Percentiles rank a stretch among this genome's conserved stretches.
phyloP scores from a whole-genome alignment of 92 coral and sea anemone genomes.

The Zoanthus solanderi region DNA sequence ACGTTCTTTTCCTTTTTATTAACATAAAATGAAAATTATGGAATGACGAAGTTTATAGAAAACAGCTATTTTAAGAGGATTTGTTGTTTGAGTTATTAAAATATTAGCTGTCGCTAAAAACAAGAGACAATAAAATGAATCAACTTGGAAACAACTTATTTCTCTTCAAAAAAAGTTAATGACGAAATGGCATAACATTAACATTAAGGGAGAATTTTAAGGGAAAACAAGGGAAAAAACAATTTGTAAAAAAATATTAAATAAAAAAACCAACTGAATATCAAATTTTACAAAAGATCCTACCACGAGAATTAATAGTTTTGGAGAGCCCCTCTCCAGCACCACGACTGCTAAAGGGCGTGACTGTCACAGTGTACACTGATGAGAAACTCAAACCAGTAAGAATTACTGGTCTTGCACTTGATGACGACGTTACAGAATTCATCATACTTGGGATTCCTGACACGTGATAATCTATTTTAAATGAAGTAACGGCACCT shows the following conservation, averaged over 20 bases:
- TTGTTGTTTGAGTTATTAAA: too few relatives aligned
- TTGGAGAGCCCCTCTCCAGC: conserved; percentile 18
- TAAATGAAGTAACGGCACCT: conserved; percentile 10
- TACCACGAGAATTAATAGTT: conserved; percentile 7
- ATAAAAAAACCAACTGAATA: neutral
- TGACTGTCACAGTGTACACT: conserved; percentile 2
- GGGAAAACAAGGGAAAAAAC: neutral
- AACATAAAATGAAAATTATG: too few relatives aligned
- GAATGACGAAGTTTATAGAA: too few relatives aligned
- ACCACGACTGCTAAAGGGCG: neutral
- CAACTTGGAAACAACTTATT: too few relatives aligned
- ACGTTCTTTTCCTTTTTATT: too few relatives aligned
- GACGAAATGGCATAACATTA: too few relatives aligned
- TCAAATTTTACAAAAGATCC: neutral
- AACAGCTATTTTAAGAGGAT: too few relatives aligned
- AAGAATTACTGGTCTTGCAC: neutral
- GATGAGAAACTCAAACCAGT: conserved; percentile 1
- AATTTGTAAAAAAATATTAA: neutral
- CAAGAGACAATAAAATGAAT: too few relatives aligned
- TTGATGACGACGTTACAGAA: neutral
- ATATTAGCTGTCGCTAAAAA: too few relatives aligned
- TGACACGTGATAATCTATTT: neutral
- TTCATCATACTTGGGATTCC: neutral
- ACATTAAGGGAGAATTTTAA: neutral
- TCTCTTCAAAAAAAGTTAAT: too few relatives aligned